Evolutionary conservation across 2,888 invertebrate species (phyloP).

Genomic region (Drosophila recens): DNA sequence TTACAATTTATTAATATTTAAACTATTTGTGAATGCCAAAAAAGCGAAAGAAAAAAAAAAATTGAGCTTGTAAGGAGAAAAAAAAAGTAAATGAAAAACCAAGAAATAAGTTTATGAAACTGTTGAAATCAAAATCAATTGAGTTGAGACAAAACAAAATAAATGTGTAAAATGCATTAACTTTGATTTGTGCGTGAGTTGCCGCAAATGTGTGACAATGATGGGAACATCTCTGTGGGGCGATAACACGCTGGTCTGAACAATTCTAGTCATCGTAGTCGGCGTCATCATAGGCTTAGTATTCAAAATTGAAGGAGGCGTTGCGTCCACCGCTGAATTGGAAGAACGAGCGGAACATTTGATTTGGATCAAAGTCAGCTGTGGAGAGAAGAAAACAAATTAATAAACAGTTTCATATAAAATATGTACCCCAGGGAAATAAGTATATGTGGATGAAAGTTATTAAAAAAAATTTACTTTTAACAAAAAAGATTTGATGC

Average conservation of each 20-base stretch:
- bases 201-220: slow-evolving; percentile 10
- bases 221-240: slow-evolving; percentile 1
- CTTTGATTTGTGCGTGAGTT: slow-evolving; percentile 47
- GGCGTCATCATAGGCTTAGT: slow-evolving; percentile 57
- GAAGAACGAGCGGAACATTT: slow-evolving; percentile 94
- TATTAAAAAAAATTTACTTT: too few species aligned
- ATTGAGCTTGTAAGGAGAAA: background rate
- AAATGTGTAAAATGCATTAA: slow-evolving; percentile 49
- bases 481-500: too few species aligned
- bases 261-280: slow-evolving; percentile 6
- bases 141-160: slow-evolving; percentile 22
- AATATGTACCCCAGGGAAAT: too few species aligned
- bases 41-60: slow-evolving; percentile 2
- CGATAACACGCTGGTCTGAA: slow-evolving; percentile 12
- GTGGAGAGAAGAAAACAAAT: slow-evolving; percentile 32
- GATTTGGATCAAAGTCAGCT: slow-evolving; percentile 92
- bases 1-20: slow-evolving; percentile 39
- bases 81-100: background rate
- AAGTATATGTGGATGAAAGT: too few species aligned
- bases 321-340: slow-evolving; percentile 87
- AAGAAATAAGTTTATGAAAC: slow-evolving; percentile 3
- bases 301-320: slow-evolving; percentile 84
- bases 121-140: slow-evolving; percentile 14
- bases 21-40: slow-evolving; percentile 8
- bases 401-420: background rate